Evolutionary conservation across 2,888 invertebrate genomes (phyloP).

Genomic region (Pristionchus japonicus): DNA sequence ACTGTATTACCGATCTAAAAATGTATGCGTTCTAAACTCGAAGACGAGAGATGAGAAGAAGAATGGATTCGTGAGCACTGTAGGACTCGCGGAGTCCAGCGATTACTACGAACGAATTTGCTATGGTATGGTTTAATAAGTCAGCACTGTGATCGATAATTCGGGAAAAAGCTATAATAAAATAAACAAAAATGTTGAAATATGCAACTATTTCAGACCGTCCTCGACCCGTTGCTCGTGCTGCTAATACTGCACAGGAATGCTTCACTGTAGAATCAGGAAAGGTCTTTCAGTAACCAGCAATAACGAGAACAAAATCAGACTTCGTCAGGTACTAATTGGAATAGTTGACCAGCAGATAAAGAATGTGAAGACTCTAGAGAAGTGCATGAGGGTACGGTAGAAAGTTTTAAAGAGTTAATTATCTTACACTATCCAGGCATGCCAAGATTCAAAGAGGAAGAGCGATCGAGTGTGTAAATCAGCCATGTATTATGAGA

Average conservation of each 20-base stretch:
- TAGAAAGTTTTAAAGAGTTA: conserved; percentile 2
- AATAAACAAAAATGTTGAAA: neutral
- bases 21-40: conserved; percentile 56
- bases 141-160: neutral
- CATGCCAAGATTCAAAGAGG: conserved; percentile 56
- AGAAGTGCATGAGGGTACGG: conserved; percentile 58
- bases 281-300: conserved; percentile 47
- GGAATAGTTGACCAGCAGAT: conserved; percentile 67
- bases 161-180: neutral
- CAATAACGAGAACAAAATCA: neutral
- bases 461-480: conserved; percentile 60
- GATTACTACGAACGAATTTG: conserved; percentile 59
- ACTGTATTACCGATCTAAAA: neutral
- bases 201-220: neutral
- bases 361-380: conserved; percentile 56
- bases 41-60: conserved; percentile 53
- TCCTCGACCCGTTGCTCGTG: neutral
- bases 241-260: conserved; percentile 20
- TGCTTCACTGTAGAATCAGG: conserved; percentile 53
- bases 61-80: conserved; percentile 46
- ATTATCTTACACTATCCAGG: neutral
- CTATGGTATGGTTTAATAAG: conserved; percentile 47
- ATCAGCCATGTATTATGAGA: conserved; percentile 65
- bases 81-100: conserved; percentile 50
- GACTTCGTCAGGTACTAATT: conserved; percentile 55